Evolutionary conservation across 2,888 invertebrate genomes (phyloP).

Genomic region (Polyploca ridens): DNA sequence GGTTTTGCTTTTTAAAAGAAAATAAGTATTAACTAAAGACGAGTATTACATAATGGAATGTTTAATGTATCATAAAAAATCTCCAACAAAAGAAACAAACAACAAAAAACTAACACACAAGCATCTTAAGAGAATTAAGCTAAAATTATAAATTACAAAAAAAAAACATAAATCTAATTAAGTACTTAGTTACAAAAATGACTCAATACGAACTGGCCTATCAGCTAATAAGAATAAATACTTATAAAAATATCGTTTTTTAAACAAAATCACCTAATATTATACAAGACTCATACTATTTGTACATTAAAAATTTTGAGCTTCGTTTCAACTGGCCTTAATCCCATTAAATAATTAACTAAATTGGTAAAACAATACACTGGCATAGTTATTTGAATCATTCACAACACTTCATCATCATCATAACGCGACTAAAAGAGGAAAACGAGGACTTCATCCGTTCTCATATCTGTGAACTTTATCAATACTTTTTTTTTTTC

Average conservation of each 20-base stretch:
- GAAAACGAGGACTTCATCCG: neutral
- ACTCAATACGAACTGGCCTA: slow-evolving; percentile 81
- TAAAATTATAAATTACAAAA: slow-evolving; percentile 49
- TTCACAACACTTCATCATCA: slow-evolving; percentile 22
- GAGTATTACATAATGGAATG: slow-evolving; percentile 64
- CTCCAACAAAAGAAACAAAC: slow-evolving; percentile 72
- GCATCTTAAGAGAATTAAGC: slow-evolving; percentile 51
- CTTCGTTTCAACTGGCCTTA: slow-evolving; percentile 76
- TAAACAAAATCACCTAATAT: slow-evolving; percentile 49
- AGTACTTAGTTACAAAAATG: slow-evolving; percentile 57
- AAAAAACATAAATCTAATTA: slow-evolving; percentile 38
- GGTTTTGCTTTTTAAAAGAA: slow-evolving; percentile 12
- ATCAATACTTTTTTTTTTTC: neutral
- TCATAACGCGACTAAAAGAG: neutral
- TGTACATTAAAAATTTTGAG: slow-evolving; percentile 80
- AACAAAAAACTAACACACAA: slow-evolving; percentile 69
- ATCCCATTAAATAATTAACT: slow-evolving; percentile 69
- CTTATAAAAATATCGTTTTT: slow-evolving; percentile 50
- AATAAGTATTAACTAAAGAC: slow-evolving; percentile 28
- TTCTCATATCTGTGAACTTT: neutral
- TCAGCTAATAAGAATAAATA: slow-evolving; percentile 75
- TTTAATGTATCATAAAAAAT: slow-evolving; percentile 63
- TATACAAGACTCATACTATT: slow-evolving; percentile 62
- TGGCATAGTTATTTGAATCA: slow-evolving; percentile 45
- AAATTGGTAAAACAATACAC: slow-evolving; percentile 64